Evolutionary conservation across 2,797 vertebrate genomes (phyloP), one percentile per base, ranked within the genome.

Genomic region (Taenioides sp.): DNA sequence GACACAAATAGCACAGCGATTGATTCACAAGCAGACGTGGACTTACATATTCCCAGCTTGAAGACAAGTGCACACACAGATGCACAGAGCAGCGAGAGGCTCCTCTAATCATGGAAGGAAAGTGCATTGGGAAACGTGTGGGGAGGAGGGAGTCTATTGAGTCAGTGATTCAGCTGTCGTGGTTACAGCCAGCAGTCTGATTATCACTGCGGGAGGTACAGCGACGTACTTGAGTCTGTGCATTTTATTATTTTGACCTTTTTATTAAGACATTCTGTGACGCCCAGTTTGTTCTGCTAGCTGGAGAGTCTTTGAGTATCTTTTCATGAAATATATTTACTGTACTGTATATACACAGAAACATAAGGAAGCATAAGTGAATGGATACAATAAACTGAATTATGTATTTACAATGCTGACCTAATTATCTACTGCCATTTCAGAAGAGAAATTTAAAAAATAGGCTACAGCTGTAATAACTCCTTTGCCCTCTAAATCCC

Each of bases 161-260:
- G 95, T 97, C 88, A 95, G 95, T 88, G 80, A 96, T 85, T 84
- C 94, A 94, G 97, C 97, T 97, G 84, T 95, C 90, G 79, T 92
- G 95, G 71, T 91, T 93, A 90, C 95, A 96, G 80, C 87, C 89
- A 78, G 89, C 90, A 87, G 84, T 59, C 72, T 84, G 85, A 90
- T 87, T 83, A 81, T 84, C 82, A 70, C 87, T 67, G 74, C 77
- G 80, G 88, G 86, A 71, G 71, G 74, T 54, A 37, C 72, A 86
- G 81, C 65, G 55, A 79, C 68, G 73, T 27, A 23, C 54, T 55
- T 55, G n/a, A 22, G 54, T 55, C 54, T 55, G 18, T 55, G 54
- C 54, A 55, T 55, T 55, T 55, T 23, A 52, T 52, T 52, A 11
- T 65, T 82, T 79, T 79, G 55, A 84, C 72, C 75, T 31, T 78